A percentile compares a stretch with the other conserved stretches of the same genome.
phyloP scores from a whole-genome alignment of 2,888 invertebrate species.

The Scaptomyza flava region DNA sequence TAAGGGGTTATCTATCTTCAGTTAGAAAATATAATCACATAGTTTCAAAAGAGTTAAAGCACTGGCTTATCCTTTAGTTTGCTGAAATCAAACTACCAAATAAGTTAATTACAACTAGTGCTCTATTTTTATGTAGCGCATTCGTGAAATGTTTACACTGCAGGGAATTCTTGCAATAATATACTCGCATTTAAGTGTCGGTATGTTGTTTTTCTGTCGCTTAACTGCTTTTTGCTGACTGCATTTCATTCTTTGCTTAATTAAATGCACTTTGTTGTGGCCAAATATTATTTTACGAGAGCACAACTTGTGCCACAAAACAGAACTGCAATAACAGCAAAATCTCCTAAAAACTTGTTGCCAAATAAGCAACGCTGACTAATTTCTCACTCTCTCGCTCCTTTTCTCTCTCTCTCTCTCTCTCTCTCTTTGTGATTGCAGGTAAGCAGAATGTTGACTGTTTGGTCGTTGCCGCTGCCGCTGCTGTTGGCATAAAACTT shows the following conservation, averaged over 20 bases:
- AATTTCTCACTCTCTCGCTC: slow-evolving; percentile 32
- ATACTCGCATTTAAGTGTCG: neutral
- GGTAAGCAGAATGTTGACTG: slow-evolving; percentile 46
- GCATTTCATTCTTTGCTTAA: slow-evolving; percentile 65
- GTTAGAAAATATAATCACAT: neutral
- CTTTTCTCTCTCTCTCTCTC: slow-evolving; percentile 2
- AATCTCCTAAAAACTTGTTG: slow-evolving; percentile 43
- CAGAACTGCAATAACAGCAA: slow-evolving; percentile 37
- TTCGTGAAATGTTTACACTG: neutral
- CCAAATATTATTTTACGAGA: slow-evolving; percentile 71
- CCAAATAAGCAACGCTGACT: slow-evolving; percentile 53
- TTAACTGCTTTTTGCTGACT: slow-evolving; percentile 37
- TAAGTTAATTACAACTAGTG: neutral
- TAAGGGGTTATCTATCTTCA: neutral
- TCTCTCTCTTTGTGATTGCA: slow-evolving; percentile 45
- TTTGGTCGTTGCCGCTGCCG: slow-evolving; percentile 8
- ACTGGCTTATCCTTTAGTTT: no score
- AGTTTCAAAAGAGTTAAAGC: no score
- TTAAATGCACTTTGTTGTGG: slow-evolving; percentile 73
- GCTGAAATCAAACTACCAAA: no score
- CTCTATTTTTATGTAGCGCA: neutral
- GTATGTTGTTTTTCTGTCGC: slow-evolving; percentile 7
- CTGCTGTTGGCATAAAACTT: slow-evolving; percentile 55
- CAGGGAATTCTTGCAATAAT: slow-evolving; percentile 7
- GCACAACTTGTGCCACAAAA: slow-evolving; percentile 29